These are phyloP conservation scores for Drosophila diplacantha DNA, from an alignment of 2,888 invertebrate species.

Conservation along the genomic window DNA sequence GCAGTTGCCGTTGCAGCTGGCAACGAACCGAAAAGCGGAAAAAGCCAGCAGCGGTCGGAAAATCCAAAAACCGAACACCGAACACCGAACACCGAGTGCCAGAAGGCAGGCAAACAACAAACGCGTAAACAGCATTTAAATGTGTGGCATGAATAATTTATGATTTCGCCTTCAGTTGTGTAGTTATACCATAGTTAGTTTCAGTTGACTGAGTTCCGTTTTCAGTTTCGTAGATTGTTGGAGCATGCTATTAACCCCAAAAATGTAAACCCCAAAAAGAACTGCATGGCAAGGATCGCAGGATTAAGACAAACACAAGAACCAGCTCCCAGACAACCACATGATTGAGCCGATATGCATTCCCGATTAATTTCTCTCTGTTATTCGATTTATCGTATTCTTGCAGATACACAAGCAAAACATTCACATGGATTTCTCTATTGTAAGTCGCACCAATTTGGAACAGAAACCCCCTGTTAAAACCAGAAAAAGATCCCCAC, in stretches of 20 bases:
- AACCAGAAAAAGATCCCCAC: slow-evolving; percentile 28
- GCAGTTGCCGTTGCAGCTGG: slow-evolving; percentile 37
- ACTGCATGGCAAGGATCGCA: slow-evolving; percentile 40
- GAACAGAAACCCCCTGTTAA: slow-evolving; percentile 42
- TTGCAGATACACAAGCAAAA: slow-evolving; percentile 75
- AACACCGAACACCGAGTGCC: slow-evolving; percentile 33
- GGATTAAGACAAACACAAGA: slow-evolving; percentile 23
- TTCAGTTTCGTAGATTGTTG: slow-evolving; percentile 39
- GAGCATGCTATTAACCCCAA: slow-evolving; percentile 38
- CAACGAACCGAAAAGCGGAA: slow-evolving; percentile 12
- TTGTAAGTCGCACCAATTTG: slow-evolving; percentile 73
- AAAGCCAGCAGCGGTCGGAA: slow-evolving; percentile 3
- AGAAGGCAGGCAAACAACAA: slow-evolving; percentile 32
- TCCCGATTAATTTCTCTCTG: slow-evolving; percentile 66
- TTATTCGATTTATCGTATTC: slow-evolving; percentile 72
- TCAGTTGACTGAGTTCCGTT: slow-evolving; percentile 1
- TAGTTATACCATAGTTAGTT: slow-evolving; percentile 25
- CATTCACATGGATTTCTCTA: slow-evolving; percentile 74
- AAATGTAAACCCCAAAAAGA: background rate
- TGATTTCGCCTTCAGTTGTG: slow-evolving; percentile 51
- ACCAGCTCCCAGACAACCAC: slow-evolving; percentile 38
- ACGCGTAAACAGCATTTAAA: slow-evolving; percentile 49
- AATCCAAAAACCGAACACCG: slow-evolving; percentile 23
- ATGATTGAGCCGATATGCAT: slow-evolving; percentile 42
- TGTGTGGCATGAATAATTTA: slow-evolving; percentile 69